Evolutionary conservation across 2,888 invertebrate species (phyloP).

Genomic region (Chrysina gloriosa): DNA sequence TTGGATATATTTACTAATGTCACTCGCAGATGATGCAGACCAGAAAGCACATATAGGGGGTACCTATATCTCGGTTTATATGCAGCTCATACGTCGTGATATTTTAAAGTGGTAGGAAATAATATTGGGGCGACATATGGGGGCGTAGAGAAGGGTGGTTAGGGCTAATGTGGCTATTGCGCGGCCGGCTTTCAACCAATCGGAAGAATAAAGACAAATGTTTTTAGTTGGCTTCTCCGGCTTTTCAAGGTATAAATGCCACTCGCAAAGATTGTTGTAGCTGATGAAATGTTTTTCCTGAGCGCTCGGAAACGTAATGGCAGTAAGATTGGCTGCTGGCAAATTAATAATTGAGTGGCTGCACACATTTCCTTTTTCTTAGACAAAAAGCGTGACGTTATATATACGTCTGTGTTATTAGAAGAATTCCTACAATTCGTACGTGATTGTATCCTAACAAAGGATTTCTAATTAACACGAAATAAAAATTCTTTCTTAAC

Average conservation of each 20-base stretch:
- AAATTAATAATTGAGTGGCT: conserved; percentile 43
- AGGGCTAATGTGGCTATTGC: conserved; percentile 28
- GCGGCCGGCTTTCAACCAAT: conserved; percentile 58
- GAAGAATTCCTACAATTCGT: too few relatives aligned
- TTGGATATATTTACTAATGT: conserved; percentile 60
- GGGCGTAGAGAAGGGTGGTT: conserved; percentile 36
- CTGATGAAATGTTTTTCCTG: conserved; percentile 60
- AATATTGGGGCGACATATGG: conserved; percentile 59
- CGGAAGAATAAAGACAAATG: conserved; percentile 68
- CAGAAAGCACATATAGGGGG: conserved; percentile 58
- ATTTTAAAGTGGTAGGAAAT: conserved; percentile 63
- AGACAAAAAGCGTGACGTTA: neutral
- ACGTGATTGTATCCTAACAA: too few relatives aligned
- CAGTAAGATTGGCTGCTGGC: conserved; percentile 30
- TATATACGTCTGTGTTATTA: too few relatives aligned
- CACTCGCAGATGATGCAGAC: conserved; percentile 58
- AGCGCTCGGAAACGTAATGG: neutral
- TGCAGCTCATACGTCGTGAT: conserved; percentile 61
- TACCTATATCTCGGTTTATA: conserved; percentile 46
- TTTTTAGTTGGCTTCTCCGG: conserved; percentile 61
- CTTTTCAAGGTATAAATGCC: conserved; percentile 64
- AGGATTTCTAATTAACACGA: too few relatives aligned
- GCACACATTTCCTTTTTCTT: conserved; percentile 13
- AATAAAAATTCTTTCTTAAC: too few relatives aligned
- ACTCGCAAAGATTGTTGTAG: conserved; percentile 63